Evolutionary conservation across 2,888 invertebrate species (phyloP).

Genomic region (Malacosoma neustria): DNA sequence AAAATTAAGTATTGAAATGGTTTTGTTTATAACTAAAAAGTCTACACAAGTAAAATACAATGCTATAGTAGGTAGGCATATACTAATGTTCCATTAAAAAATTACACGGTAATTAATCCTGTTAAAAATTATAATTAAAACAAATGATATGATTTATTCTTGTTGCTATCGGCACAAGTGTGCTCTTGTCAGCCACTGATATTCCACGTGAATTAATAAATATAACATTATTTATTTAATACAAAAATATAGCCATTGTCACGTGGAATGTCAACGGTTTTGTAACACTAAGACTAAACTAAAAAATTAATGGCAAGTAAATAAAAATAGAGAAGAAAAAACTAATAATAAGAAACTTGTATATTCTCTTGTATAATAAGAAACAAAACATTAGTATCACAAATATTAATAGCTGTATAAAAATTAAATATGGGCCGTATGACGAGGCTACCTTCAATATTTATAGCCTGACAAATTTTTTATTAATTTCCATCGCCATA

Average conservation of each 20-base stretch:
- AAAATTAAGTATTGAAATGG: conserved; percentile 34
- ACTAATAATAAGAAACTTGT: too few species aligned
- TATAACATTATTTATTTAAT: too few species aligned
- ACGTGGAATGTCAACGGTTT: neutral
- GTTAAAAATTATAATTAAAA: conserved; percentile 63
- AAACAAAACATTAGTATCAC: too few species aligned
- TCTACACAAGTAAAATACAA: conserved; percentile 13
- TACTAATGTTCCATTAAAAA: conserved; percentile 37
- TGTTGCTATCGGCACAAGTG: conserved; percentile 52
- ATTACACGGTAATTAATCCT: conserved; percentile 47
- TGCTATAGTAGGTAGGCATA: conserved; percentile 32
- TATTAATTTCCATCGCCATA: too few species aligned
- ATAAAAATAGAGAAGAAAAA: conserved; percentile 15
- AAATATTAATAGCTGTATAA: too few species aligned
- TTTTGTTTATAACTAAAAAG: conserved; percentile 14
- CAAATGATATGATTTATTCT: conserved; percentile 76
- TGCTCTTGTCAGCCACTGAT: conserved; percentile 18
- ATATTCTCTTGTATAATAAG: too few species aligned
- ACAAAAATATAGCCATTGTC: neutral
- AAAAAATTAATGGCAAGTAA: conserved; percentile 30
- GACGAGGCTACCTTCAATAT: too few species aligned
- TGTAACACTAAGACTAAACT: conserved; percentile 37
- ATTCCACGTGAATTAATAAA: neutral
- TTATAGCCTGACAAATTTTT: too few species aligned
- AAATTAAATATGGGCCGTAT: too few species aligned